These are phyloP conservation scores for Myotis myotis DNA, from an alignment of 2,797 vertebrate species.

Conservation along the genomic window DNA sequence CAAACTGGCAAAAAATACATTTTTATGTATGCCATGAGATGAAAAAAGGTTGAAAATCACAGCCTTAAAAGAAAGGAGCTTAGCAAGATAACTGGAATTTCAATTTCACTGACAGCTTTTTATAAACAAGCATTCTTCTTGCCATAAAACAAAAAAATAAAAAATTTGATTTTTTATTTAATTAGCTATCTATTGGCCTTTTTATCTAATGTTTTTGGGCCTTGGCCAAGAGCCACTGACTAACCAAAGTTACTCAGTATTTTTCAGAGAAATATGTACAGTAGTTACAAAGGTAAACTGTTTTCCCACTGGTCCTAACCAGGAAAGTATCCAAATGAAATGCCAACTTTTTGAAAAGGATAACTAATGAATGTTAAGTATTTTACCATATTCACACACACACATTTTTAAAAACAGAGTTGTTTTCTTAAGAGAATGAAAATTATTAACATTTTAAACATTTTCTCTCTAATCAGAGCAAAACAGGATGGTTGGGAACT, in stretches of 20 bases:
- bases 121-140: slow-evolving; percentile 48
- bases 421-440: slow-evolving; percentile 35
- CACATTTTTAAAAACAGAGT: neutral
- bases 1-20: neutral
- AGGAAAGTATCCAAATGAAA: slow-evolving; percentile 45
- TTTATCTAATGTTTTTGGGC: neutral
- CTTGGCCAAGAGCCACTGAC: slow-evolving; percentile 19
- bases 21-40: neutral
- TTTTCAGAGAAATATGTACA: slow-evolving; percentile 23
- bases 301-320: slow-evolving; percentile 11
- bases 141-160: neutral
- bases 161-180: neutral
- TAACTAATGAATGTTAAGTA: slow-evolving; percentile 18
- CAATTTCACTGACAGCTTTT: neutral
- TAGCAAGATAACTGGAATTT: slow-evolving; percentile 28
- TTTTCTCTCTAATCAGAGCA: slow-evolving; percentile 12
- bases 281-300: slow-evolving; percentile 15
- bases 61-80: neutral
- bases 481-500: neutral
- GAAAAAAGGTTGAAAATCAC: neutral
- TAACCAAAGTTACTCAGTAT: slow-evolving; percentile 36
- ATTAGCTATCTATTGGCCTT: slow-evolving; percentile 18
- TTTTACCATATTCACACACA: neutral
- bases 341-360: neutral
- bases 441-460: slow-evolving; percentile 49